These are phyloP conservation scores for Microchirus variegatus DNA, from an alignment of 2,797 vertebrate genomes.

Conservation along the genomic window DNA sequence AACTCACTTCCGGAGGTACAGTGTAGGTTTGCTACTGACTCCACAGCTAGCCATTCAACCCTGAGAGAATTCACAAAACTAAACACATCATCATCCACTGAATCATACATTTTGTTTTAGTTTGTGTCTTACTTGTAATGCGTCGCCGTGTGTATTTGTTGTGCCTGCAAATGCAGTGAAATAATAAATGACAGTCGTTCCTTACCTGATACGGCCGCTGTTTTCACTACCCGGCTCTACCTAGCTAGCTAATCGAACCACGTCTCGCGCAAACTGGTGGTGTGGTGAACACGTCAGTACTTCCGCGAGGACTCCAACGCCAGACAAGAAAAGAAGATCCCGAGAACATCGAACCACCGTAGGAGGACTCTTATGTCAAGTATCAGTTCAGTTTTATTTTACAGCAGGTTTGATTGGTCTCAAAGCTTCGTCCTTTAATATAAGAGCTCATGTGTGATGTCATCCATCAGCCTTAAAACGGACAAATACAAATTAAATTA, in stretches of 20 bases:
- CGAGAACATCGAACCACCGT: slow-evolving; percentile 15
- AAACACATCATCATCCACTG: neutral
- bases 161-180: neutral
- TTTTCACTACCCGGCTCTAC: slow-evolving; percentile 81
- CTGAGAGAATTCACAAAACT: slow-evolving; percentile 29
- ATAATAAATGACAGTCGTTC: slow-evolving; percentile 36
- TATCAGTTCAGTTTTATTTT: no score
- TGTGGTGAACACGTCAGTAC: slow-evolving; percentile 82
- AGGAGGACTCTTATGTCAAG: neutral
- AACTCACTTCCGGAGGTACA: slow-evolving; percentile 84
- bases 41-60: slow-evolving; percentile 52
- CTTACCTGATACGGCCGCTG: slow-evolving; percentile 83
- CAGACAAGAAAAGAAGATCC: slow-evolving; percentile 48
- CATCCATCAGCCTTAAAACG: no score
- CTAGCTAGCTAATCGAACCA: slow-evolving; percentile 76
- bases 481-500: no score
- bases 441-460: no score
- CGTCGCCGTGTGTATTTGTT: fast-evolving
- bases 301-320: slow-evolving; percentile 65
- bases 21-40: slow-evolving; percentile 36
- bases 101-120: neutral
- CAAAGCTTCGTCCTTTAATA: no score
- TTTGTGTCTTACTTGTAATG: neutral
- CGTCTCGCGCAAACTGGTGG: slow-evolving; percentile 63
- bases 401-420: no score